phyloP scores from a whole-genome alignment of 2,888 invertebrate genomes.

The Eilema depressum region DNA sequence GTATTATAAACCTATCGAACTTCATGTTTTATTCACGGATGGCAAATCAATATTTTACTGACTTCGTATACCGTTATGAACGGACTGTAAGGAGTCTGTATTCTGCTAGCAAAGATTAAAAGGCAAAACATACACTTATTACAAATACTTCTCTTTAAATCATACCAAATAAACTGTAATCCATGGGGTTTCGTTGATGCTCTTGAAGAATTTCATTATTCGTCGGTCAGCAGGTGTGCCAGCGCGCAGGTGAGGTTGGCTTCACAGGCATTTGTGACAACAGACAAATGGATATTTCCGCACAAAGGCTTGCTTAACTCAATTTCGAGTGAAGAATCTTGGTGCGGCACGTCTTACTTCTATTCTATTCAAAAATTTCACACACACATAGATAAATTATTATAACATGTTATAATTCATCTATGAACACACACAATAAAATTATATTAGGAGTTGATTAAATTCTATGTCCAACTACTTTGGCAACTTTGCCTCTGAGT shows the following conservation, averaged over 20 bases:
- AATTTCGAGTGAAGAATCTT: no score
- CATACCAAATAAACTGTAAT: neutral
- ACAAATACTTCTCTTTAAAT: neutral
- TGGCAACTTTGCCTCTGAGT: neutral
- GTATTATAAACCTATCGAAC: neutral
- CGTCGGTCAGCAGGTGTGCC: neutral
- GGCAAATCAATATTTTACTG: neutral
- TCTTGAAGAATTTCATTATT: neutral
- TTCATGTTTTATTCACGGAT: slow-evolving; percentile 5
- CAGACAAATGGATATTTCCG: no score
- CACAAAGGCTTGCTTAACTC: no score
- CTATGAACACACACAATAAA: no score
- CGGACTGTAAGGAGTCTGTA: neutral
- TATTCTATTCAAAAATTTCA: no score
- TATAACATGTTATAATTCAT: no score
- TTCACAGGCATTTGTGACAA: no score
- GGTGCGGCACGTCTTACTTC: no score
- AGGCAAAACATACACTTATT: neutral
- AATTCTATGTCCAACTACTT: neutral
- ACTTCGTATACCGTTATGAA: neutral
- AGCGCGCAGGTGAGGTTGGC: neutral
- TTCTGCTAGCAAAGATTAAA: neutral
- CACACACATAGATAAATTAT: no score
- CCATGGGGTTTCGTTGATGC: neutral
- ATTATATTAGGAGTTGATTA: neutral